phyloP scores from a whole-genome alignment of 2,797 vertebrate species.

The Ambastaia sidthimunki region DNA sequence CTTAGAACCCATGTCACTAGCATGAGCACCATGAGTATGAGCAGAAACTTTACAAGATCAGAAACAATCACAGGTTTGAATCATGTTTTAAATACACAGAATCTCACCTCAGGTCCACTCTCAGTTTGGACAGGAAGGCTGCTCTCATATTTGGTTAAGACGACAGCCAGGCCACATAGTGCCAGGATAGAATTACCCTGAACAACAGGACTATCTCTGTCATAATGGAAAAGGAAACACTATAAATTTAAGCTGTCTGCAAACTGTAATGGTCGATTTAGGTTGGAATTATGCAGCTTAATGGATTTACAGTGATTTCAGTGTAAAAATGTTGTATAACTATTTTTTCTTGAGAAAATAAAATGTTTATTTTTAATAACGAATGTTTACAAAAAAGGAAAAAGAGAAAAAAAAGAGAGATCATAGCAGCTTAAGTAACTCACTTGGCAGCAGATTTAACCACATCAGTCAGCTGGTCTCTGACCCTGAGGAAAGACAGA shows the following conservation, averaged over 20 bases:
- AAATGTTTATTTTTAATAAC: too few relatives aligned
- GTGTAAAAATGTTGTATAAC: too few relatives aligned
- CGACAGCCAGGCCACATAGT: constrained; percentile 87
- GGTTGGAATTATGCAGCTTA: too few relatives aligned
- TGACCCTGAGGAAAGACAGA: constrained; percentile 79
- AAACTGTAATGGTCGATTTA: neutral
- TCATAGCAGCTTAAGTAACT: constrained; percentile 62
- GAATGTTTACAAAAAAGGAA: too few relatives aligned
- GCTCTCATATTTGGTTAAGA: constrained; percentile 86
- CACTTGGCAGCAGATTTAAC: constrained; percentile 89
- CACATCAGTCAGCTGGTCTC: constrained; percentile 89
- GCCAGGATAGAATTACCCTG: constrained; percentile 94
- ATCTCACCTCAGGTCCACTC: constrained; percentile 78
- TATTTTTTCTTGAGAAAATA: too few relatives aligned
- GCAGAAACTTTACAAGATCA: neutral
- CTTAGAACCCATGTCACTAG: neutral
- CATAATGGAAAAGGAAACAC: neutral
- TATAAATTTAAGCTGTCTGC: too few relatives aligned
- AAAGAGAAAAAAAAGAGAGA: too few relatives aligned
- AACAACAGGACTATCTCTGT: constrained; percentile 92
- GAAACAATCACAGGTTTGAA: neutral
- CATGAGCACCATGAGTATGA: too few relatives aligned
- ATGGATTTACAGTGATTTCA: too few relatives aligned
- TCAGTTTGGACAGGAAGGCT: constrained; percentile 83
- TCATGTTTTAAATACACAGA: neutral